A percentile compares a stretch with the other conserved stretches of the same genome.
Conservation (phyloP, 2,113 vertebrate genomes). For the Plotosus lineatus region DNA sequence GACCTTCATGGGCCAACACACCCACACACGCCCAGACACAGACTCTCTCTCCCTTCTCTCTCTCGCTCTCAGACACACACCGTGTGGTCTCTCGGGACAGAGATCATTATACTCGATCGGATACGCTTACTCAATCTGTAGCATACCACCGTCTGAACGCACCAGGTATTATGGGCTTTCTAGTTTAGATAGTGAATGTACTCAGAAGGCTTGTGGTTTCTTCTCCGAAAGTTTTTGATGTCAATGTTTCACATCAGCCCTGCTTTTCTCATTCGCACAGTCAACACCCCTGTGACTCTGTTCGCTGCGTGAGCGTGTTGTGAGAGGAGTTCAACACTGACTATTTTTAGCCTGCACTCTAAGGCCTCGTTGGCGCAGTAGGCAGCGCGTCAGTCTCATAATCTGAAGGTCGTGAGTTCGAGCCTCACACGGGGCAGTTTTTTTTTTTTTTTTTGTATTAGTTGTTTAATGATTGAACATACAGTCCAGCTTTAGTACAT, state of each 20-base stretch:
- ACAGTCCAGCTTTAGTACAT: background rate
- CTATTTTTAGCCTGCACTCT: rapidly evolving
- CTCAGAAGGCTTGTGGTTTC: background rate
- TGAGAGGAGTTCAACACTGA: background rate
- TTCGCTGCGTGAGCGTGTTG: background rate
- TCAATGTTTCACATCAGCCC: background rate
- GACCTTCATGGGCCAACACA: conserved; percentile 45
- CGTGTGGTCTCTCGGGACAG: conserved; percentile 44
- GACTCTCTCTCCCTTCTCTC: too few relatives aligned
- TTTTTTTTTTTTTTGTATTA: background rate
- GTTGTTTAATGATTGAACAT: too few relatives aligned
- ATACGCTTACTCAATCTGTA: conserved; percentile 42
- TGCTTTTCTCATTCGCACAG: too few relatives aligned
- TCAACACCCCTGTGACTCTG: background rate
- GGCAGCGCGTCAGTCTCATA: conserved; percentile 40
- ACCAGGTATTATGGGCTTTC: conserved; percentile 19
- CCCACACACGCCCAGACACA: conserved; percentile 22
- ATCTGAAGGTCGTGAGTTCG: conserved; percentile 43
- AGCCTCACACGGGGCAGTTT: conserved; percentile 24
- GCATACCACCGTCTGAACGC: conserved; percentile 43
- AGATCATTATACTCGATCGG: conserved; percentile 43
- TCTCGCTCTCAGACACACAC: conserved; percentile 12
- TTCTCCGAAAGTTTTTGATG: background rate
- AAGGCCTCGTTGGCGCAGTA: conserved; percentile 39
- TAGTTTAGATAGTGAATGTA: background rate